phyloP scores from a whole-genome alignment of 1,140 invertebrate genomes.

The Vanessa atalanta region DNA sequence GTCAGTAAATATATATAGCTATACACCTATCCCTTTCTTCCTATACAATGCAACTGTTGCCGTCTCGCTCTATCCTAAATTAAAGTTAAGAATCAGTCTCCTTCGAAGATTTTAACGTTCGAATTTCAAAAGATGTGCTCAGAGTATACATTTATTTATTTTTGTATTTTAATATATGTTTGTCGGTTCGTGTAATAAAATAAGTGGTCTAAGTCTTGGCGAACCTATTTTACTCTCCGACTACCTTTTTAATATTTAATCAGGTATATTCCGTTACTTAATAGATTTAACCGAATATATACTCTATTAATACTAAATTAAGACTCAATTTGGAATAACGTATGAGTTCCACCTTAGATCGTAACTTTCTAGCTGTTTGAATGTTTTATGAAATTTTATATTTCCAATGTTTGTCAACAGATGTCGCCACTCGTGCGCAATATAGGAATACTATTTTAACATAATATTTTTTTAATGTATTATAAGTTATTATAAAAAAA shows the following conservation, averaged over 20 bases:
- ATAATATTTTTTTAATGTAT: not conserved
- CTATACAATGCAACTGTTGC: conserved; percentile 6
- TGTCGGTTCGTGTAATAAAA: conserved; percentile 20
- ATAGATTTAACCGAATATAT: conserved; percentile 30
- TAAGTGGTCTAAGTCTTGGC: conserved; percentile 16
- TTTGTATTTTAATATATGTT: not conserved
- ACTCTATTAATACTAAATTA: conserved; percentile 39
- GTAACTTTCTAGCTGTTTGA: conserved; percentile 62
- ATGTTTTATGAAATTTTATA: conserved; percentile 57
- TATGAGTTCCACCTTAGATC: conserved; percentile 47
- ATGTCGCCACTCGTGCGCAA: conserved; percentile 39
- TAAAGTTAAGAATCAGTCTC: not conserved
- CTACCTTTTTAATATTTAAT: conserved; percentile 62
- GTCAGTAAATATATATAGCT: conserved; percentile 43
- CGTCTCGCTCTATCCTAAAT: conserved; percentile 6
- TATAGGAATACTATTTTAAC: conserved; percentile 1
- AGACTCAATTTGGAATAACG: conserved; percentile 39
- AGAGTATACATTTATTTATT: not conserved
- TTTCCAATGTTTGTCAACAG: conserved; percentile 46
- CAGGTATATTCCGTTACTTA: conserved; percentile 51
- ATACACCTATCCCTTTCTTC: conserved; percentile 43
- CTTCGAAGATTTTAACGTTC: not conserved
- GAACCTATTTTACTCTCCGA: conserved; percentile 57
- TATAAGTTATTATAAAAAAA: not conserved
- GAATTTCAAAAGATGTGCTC: not conserved